Conservation (phyloP, 2,797 vertebrate genomes). For the Eurystomus glaucurus region DNA sequence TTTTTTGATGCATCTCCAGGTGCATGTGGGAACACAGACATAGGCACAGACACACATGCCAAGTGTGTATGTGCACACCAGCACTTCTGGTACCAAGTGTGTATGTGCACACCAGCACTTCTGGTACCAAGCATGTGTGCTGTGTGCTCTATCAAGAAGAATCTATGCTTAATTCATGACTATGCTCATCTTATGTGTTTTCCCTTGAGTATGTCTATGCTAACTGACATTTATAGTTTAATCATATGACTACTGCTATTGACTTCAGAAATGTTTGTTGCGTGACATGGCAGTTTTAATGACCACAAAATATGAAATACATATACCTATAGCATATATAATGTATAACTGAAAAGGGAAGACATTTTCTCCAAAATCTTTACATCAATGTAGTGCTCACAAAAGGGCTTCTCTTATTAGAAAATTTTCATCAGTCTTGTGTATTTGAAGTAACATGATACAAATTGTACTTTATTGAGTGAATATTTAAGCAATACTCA, state of each 20-base stretch:
- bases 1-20: neutral
- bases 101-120: neutral
- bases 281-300: neutral
- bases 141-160: neutral
- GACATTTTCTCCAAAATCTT: neutral
- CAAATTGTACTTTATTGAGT: neutral
- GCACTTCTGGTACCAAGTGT: neutral
- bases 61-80: accelerated
- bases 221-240: neutral
- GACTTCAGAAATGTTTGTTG: neutral
- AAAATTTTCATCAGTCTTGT: neutral
- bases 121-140: neutral
- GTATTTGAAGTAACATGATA: neutral
- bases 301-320: neutral
- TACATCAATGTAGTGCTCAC: neutral
- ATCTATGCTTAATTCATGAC: neutral
- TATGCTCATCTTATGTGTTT: neutral
- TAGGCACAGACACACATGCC: accelerated
- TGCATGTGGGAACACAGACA: neutral
- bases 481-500: neutral
- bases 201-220: neutral
- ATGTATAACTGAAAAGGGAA: neutral
- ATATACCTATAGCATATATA: neutral
- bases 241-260: neutral
- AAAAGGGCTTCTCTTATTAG: neutral